Base-by-base conservation (phyloP, 2,888 invertebrate species). In the Sinopyrophorus schimmeli region DNA sequence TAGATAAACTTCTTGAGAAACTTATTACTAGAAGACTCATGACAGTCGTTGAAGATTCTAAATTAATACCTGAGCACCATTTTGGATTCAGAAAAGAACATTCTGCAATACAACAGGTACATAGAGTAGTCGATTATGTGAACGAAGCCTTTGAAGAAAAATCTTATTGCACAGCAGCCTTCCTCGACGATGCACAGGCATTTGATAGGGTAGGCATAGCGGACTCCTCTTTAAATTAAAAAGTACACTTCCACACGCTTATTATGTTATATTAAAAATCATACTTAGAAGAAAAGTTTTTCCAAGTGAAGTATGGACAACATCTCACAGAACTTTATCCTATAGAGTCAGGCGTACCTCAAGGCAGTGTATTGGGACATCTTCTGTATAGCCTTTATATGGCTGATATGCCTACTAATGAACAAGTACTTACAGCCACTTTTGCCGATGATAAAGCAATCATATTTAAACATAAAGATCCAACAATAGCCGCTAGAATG, bases 171-270 rank as follows among this genome's bases (percentile, higher is more conserved):
- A 42, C 55, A 3, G 55, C 52, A 2, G 57, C 47, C 37, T 62
- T 59, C 27, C 30, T 59, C 2, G 59, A 61, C 12, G 40, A 58
- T 14, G 39, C 51, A 6, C 60, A 62, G 32, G 60, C 62, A 3
- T 64, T 64, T 38, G 62, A 64, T 34, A 59, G 48, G 26, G 63
- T 64, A 5, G 57, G 54, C 58, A 59, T 17, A 32, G 38, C 20
- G 58, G 58, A 5, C 32, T 42, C 5, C 34, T 34, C 2, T 34
- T 15, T 42, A 43, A 43, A 20, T 18, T 43, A 24, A 35, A 43
- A 16, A 18, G 44, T 3, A 16, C 21, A 9, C 24, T 43, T 3
- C 43, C 43, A 26, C 30, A 43, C 12, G 12, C 34, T 16, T 40
- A 30, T 40, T 40, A 43, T 24, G 20, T 34, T 12, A 26, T 34